These are phyloP conservation scores for Tenualosa thibaudeaui DNA, from an alignment of 2,797 vertebrate genomes.

Conservation along the genomic window DNA sequence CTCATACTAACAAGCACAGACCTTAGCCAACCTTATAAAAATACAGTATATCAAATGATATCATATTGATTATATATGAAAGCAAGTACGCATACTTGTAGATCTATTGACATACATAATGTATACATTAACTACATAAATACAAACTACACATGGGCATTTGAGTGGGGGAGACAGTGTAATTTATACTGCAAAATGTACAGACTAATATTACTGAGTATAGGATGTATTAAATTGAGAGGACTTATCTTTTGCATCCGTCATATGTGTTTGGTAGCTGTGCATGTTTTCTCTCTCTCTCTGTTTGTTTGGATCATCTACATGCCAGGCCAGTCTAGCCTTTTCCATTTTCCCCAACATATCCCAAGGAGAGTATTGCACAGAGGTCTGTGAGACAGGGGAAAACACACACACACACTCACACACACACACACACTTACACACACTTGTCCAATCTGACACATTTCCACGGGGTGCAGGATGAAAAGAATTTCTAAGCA, in stretches of 20 bases:
- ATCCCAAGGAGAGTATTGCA: neutral
- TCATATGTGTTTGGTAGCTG: neutral
- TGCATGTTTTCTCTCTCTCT: neutral
- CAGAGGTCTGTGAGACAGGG: neutral
- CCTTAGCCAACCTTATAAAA: neutral
- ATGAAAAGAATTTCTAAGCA: slow-evolving; percentile 71
- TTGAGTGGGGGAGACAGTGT: no score
- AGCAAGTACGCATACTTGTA: no score
- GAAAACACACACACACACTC: slow-evolving; percentile 10
- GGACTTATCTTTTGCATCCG: neutral
- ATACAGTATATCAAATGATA: neutral
- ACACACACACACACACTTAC: slow-evolving; percentile 15
- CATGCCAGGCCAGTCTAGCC: neutral
- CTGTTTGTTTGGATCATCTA: neutral
- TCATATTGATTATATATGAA: neutral
- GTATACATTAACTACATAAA: neutral
- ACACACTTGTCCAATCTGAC: slow-evolving; percentile 49
- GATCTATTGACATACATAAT: neutral
- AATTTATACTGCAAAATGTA: no score
- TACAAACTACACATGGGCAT: neutral
- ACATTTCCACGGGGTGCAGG: slow-evolving; percentile 59
- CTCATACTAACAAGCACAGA: neutral
- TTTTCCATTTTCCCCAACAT: neutral
- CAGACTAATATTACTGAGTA: no score
- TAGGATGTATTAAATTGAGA: no score